Percentiles rank a stretch among this genome's conserved stretches.
phyloP scores from a whole-genome alignment of 2,113 vertebrate species.

The Shinisaurus crocodilurus region DNA sequence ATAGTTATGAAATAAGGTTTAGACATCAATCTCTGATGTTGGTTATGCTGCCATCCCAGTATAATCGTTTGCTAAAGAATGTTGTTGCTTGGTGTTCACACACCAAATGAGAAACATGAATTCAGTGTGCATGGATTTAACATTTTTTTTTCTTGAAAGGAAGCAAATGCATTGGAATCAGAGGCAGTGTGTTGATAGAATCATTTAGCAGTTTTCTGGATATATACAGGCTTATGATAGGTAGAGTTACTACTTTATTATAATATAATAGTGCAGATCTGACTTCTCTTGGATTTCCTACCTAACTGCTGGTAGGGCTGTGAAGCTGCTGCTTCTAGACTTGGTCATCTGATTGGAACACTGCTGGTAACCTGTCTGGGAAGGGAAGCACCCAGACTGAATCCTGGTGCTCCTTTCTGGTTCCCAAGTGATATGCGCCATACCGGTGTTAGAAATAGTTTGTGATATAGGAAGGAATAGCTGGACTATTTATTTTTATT shows the following conservation, averaged over 20 bases:
- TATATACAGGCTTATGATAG: neutral
- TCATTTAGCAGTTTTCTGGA: neutral
- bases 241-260: neutral
- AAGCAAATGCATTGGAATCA: neutral
- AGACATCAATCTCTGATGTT: neutral
- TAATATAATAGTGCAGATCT: neutral
- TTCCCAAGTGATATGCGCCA: too few relatives aligned
- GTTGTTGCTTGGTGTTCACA: neutral
- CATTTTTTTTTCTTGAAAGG: neutral
- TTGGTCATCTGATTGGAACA: neutral
- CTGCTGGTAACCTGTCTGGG: neutral
- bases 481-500: too few relatives aligned
- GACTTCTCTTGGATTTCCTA: neutral
- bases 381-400: neutral
- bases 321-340: neutral
- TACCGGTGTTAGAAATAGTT: neutral
- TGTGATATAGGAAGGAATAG: neutral
- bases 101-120: neutral
- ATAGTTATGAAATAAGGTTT: neutral
- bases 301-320: neutral
- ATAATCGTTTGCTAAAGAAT: neutral
- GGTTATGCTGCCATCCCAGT: neutral
- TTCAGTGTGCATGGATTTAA: neutral
- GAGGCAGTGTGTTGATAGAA: neutral
- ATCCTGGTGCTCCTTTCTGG: too few relatives aligned